Evolutionary conservation across 2,113 vertebrate genomes (phyloP).

Genomic region (Oncorhynchus masou): DNA sequence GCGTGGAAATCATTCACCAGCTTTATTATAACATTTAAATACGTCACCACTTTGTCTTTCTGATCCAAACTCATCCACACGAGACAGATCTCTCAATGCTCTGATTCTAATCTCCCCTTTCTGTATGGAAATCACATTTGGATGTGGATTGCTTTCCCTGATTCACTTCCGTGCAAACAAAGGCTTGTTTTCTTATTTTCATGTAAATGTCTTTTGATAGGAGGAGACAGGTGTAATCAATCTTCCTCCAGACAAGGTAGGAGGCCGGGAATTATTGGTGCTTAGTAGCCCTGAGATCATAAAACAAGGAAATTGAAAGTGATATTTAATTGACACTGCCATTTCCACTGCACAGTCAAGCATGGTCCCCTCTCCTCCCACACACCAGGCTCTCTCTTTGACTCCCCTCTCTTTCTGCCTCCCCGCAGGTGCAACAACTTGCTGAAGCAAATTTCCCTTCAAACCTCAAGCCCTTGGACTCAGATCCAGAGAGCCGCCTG

Average conservation of each 20-base stretch:
- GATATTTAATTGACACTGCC: slow-evolving; percentile 87
- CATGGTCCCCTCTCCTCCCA: slow-evolving; percentile 26
- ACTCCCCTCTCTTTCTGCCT: slow-evolving; percentile 57
- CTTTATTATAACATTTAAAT: slow-evolving; percentile 58
- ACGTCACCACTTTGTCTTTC: slow-evolving; percentile 49
- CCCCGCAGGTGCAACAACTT: slow-evolving; percentile 68
- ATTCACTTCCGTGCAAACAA: slow-evolving; percentile 77
- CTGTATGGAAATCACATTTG: slow-evolving; percentile 78
- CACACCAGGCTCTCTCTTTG: slow-evolving; percentile 27
- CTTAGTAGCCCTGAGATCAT: slow-evolving; percentile 82
- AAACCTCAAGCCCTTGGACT: slow-evolving; percentile 37
- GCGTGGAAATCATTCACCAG: slow-evolving; percentile 75
- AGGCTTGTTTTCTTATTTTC: slow-evolving; percentile 83
- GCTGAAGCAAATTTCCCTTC: slow-evolving; percentile 67
- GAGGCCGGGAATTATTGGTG: slow-evolving; percentile 84
- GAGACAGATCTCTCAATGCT: slow-evolving; percentile 52
- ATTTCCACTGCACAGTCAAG: slow-evolving; percentile 71
- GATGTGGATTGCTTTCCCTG: slow-evolving; percentile 64
- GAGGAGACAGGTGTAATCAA: slow-evolving; percentile 83
- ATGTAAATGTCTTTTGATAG: slow-evolving; percentile 84
- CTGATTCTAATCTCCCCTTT: slow-evolving; percentile 62
- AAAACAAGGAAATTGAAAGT: slow-evolving; percentile 88
- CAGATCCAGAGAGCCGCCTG: slow-evolving; percentile 62
- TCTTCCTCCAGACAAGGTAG: slow-evolving; percentile 83
- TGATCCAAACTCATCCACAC: slow-evolving; percentile 69